Percentiles rank a stretch among this genome's conserved stretches.
phyloP scores from a whole-genome alignment of 53 echinoderm and acorn worm genomes.

The Actinopyga echinites region DNA sequence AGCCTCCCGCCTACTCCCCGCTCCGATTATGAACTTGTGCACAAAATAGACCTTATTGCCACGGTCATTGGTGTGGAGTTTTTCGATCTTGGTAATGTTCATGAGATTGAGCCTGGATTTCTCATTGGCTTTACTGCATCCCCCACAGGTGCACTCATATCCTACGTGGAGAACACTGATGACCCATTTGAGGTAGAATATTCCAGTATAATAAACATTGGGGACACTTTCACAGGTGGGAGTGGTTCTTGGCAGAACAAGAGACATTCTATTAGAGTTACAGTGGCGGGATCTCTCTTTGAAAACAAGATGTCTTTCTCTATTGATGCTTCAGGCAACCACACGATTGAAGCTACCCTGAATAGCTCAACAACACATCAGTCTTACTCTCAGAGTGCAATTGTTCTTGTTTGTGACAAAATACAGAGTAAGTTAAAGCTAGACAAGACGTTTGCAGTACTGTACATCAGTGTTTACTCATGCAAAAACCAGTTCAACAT shows the following conservation, averaged over 20 bases:
- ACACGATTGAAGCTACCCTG: neutral
- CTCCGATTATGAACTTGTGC: neutral
- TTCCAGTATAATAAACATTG: neutral
- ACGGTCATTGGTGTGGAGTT: neutral
- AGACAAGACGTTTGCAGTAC: neutral
- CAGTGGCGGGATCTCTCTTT: slow-evolving; percentile 3
- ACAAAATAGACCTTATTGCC: neutral
- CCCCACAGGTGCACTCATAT: slow-evolving; percentile 5
- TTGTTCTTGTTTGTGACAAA: slow-evolving; percentile 1
- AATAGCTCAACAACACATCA: neutral
- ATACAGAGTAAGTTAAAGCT: slow-evolving; percentile 8
- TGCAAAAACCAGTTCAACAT: too few species aligned
- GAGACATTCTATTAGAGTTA: slow-evolving; percentile 26
- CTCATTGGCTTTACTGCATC: slow-evolving; percentile 16
- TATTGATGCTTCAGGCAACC: neutral
- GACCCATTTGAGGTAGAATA: slow-evolving; percentile 11
- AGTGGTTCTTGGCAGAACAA: neutral
- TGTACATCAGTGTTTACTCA: too few species aligned
- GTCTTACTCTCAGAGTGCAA: neutral
- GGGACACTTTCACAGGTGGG: neutral
- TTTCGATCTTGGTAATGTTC: neutral
- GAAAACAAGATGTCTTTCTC: slow-evolving; percentile 1
- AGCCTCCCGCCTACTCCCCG: neutral
- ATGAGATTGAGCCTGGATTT: slow-evolving; percentile 7
- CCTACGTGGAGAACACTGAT: neutral